Conservation (phyloP, 2,797 vertebrate genomes). For the Glyptemys insculpta region DNA sequence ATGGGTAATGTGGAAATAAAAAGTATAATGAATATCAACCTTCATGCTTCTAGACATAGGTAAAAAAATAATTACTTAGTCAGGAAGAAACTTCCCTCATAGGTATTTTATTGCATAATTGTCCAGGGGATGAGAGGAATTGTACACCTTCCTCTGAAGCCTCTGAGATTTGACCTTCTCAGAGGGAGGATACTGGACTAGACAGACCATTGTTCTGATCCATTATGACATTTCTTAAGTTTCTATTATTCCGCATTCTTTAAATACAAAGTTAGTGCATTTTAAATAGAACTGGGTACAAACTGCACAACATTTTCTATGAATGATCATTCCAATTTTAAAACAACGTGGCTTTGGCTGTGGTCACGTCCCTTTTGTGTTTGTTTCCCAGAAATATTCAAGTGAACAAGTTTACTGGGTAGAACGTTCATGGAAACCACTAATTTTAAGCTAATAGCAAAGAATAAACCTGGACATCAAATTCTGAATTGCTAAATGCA, state of each 20-base stretch:
- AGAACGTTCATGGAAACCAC: not conserved
- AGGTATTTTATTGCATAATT: not conserved
- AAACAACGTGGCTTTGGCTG: not conserved
- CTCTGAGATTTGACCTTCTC: accelerated
- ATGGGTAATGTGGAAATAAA: not conserved
- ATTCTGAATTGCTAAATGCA: not conserved
- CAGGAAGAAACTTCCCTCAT: not conserved
- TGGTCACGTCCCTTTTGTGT: not conserved
- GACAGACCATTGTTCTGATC: not conserved
- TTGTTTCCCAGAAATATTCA: not conserved
- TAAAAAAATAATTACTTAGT: not conserved
- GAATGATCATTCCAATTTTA: not conserved
- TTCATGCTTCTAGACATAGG: not conserved
- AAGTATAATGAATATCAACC: not conserved
- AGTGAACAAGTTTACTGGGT: not conserved
- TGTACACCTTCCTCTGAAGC: not conserved
- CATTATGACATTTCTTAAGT: not conserved
- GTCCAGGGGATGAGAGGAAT: not conserved
- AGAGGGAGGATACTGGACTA: not conserved
- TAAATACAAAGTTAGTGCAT: not conserved
- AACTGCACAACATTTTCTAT: not conserved
- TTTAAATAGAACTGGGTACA: not conserved
- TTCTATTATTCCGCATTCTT: not conserved
- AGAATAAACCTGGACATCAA: not conserved
- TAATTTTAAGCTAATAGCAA: not conserved